Evolutionary conservation across 2,797 vertebrate genomes (phyloP).

Genomic region (Euthynnus affinis): DNA sequence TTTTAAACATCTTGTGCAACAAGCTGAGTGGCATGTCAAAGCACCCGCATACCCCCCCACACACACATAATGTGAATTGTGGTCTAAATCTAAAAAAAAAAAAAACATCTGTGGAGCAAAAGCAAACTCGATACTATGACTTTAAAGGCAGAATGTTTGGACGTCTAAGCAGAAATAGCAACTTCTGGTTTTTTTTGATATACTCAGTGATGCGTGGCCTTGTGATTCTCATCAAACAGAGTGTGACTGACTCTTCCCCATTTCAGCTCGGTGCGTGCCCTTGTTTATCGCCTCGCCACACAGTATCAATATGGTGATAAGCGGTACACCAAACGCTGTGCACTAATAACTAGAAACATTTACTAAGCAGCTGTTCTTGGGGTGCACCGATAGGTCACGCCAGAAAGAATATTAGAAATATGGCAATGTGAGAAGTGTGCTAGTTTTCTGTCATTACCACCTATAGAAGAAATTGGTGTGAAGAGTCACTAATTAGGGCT

Average conservation of each 20-base stretch:
- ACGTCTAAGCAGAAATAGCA: background rate
- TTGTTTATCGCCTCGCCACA: background rate
- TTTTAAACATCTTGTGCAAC: conserved; percentile 43
- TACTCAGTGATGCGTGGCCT: background rate
- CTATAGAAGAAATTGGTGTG: background rate
- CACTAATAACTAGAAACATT: background rate
- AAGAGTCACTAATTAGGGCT: background rate
- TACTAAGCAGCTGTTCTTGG: background rate
- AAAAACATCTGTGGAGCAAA: background rate
- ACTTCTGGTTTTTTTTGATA: conserved; percentile 47
- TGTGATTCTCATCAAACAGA: conserved; percentile 4
- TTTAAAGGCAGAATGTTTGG: background rate
- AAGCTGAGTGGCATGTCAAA: background rate
- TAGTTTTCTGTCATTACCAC: too few species aligned
- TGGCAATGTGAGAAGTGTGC: background rate
- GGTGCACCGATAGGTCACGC: background rate
- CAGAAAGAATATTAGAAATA: background rate
- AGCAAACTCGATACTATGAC: background rate
- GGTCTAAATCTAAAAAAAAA: background rate
- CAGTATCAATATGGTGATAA: background rate
- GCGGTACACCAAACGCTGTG: rapidly evolving
- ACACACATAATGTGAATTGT: background rate
- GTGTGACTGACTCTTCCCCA: conserved; percentile 43
- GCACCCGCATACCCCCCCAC: too few species aligned
- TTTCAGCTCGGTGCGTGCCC: conserved; percentile 14